Evolutionary conservation across 2,888 invertebrate species (phyloP), one percentile per base, ranked within the genome.

Genomic region (Vesta saturnalis): DNA sequence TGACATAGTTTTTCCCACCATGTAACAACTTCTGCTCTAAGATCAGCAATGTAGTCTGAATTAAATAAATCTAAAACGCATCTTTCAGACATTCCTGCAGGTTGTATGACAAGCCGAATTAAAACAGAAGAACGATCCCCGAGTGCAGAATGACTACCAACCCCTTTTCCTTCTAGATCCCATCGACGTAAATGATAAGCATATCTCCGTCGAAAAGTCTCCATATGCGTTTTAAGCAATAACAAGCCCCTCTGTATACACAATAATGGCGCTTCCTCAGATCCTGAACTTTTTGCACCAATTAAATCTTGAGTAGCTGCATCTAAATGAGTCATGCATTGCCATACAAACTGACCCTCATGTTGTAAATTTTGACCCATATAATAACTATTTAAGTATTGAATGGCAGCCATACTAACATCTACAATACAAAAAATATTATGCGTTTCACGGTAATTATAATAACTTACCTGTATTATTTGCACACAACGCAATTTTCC

Each of bases 361-460:
- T 95, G 92, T 74, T 95, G 94, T 49, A 97, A 83, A 79, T 95
- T 94, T 70, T 95, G 93, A 5, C 95, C 94, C 90, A 97, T 95
- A 84, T 97, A 97, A 83, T 95, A 96, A 79, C 93, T 92, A 83
- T 97, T 97, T 64, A 97, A 88, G 81, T 96, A 96, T 81, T 96
- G 95, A 76, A 97, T 97, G 0, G 97, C 96, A 1, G 96, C 94
- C 90, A 96, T 91, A 73, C 96, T 96, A 1, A 97, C 97, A 80
- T 97, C 96, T 84, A 78, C 46, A 64, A 62, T 39, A 12, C 10
- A 8, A 49, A 18, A 49, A 49, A n/a, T 1, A 16, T 49, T 30
- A 30, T 30, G 30, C 10, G 4, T 10, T 30, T 30, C n/a, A n/a
- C n/a, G n/a, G n/a, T n/a, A n/a, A n/a, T 6, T 30, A 30, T 30